These are phyloP conservation scores for Sinohyriopsis cumingii DNA, from an alignment of 2,888 invertebrate genomes.

Conservation along the genomic window DNA sequence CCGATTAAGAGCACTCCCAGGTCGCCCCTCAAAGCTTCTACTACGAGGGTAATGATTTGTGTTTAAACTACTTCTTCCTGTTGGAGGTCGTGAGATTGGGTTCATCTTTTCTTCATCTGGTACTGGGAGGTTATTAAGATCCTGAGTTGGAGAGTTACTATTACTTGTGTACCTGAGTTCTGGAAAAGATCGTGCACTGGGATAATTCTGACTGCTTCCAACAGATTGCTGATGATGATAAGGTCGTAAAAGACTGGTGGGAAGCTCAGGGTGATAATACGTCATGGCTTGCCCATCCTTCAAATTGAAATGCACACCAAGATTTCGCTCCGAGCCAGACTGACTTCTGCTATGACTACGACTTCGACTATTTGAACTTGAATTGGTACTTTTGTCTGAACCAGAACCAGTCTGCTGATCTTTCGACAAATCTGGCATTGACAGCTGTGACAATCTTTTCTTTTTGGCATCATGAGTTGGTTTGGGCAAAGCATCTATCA, in stretches of 20 bases:
- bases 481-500: constrained; percentile 50
- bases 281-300: constrained; percentile 28
- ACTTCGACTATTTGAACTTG: constrained; percentile 39
- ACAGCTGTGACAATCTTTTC: constrained; percentile 66
- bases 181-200: constrained; percentile 48
- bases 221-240: constrained; percentile 13
- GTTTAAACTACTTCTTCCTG: constrained; percentile 25
- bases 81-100: constrained; percentile 65
- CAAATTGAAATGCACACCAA: constrained; percentile 55
- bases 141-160: constrained; percentile 20
- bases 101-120: constrained; percentile 64
- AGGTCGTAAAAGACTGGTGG: constrained; percentile 37
- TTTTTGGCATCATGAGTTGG: constrained; percentile 56
- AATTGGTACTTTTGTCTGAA: constrained; percentile 43
- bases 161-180: constrained; percentile 45
- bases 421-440: constrained; percentile 70
- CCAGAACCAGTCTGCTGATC: constrained; percentile 38
- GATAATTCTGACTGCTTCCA: constrained; percentile 13
- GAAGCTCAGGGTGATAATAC: constrained; percentile 38
- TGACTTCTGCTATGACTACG: constrained; percentile 42
- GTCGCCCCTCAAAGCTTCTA: constrained; percentile 62
- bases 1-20: constrained; percentile 32
- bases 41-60: constrained; percentile 55
- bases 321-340: constrained; percentile 64
- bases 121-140: constrained; percentile 39